phyloP scores from a whole-genome alignment of 1,140 invertebrate species.

The Penaeus indicus region DNA sequence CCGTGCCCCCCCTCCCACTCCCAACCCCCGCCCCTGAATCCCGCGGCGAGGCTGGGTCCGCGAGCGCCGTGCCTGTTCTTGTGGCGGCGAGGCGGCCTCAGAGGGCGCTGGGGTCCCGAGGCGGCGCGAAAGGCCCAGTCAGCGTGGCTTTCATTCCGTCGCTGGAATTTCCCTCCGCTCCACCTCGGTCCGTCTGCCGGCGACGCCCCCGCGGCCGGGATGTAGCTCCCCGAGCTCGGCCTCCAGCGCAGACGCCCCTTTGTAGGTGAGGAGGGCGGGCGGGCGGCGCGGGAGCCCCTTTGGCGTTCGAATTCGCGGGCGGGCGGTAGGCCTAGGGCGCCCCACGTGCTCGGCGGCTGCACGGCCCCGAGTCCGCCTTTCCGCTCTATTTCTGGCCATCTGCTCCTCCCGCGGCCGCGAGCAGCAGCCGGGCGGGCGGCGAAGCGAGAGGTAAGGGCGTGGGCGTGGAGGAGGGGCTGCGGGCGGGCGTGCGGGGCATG shows the following conservation, averaged over 20 bases:
- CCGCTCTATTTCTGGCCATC: background rate
- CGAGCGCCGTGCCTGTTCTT: constrained; percentile 1
- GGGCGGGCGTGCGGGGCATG: too few relatives aligned
- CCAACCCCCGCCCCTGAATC: too few relatives aligned
- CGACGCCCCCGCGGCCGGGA: background rate
- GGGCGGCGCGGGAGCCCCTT: too few relatives aligned
- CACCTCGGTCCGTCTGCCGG: background rate
- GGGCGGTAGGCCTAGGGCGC: constrained; percentile 40
- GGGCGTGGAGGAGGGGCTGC: background rate
- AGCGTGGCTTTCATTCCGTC: constrained; percentile 64
- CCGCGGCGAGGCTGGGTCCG: too few relatives aligned
- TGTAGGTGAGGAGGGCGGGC: background rate
- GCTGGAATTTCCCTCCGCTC: constrained; percentile 28
- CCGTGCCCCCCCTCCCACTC: too few relatives aligned
- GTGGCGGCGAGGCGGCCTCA: background rate
- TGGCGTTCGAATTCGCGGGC: background rate
- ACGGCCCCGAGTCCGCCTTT: constrained; percentile 1
- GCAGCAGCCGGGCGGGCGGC: background rate
- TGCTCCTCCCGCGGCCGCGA: background rate
- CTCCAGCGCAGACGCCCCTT: too few relatives aligned
- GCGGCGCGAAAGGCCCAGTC: constrained; percentile 62
- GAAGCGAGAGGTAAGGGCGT: background rate
- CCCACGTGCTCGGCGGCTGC: constrained; percentile 43
- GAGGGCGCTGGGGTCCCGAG: constrained; percentile 52
- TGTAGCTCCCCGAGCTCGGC: constrained; percentile 2